Conservation (phyloP, 1,140 invertebrate species). For the Tetranychus cinnabarinus region DNA sequence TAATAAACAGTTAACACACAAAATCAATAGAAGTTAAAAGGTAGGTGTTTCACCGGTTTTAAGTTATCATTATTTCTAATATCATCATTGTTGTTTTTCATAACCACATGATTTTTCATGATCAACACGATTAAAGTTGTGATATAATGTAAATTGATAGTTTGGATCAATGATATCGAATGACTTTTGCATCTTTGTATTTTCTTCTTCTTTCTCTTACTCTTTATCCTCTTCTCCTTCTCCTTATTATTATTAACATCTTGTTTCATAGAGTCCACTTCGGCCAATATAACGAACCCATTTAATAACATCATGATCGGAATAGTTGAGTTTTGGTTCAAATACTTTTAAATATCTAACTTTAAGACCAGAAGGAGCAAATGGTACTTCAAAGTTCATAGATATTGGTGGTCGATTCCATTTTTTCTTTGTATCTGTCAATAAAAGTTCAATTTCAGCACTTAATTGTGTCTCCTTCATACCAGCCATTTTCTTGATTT, state of each 20-base stretch:
- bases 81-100: too few relatives aligned
- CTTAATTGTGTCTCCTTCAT: slow-evolving; percentile 99
- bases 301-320: slow-evolving; percentile 99
- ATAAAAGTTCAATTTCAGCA: slow-evolving; percentile 95
- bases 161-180: too few relatives aligned
- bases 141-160: too few relatives aligned
- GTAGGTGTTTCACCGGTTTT: too few relatives aligned
- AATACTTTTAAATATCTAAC: slow-evolving; percentile 99
- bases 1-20: too few relatives aligned
- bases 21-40: too few relatives aligned
- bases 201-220: too few relatives aligned
- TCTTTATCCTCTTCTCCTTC: too few relatives aligned
- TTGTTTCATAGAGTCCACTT: slow-evolving; percentile 93
- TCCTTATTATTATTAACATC: slow-evolving; percentile 38
- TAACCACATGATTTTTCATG: too few relatives aligned
- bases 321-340: slow-evolving; percentile 97
- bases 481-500: slow-evolving; percentile 98
- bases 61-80: too few relatives aligned
- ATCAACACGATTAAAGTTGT: too few relatives aligned
- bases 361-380: slow-evolving; percentile 93
- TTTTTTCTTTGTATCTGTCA: slow-evolving; percentile 97
- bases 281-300: slow-evolving; percentile 99
- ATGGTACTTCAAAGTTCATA: slow-evolving; percentile 95
- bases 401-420: slow-evolving; percentile 99
- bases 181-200: too few relatives aligned